Evolutionary conservation across 2,113 vertebrate genomes (phyloP), one percentile per base, ranked within the genome.

Genomic region (Rallus limicola): DNA sequence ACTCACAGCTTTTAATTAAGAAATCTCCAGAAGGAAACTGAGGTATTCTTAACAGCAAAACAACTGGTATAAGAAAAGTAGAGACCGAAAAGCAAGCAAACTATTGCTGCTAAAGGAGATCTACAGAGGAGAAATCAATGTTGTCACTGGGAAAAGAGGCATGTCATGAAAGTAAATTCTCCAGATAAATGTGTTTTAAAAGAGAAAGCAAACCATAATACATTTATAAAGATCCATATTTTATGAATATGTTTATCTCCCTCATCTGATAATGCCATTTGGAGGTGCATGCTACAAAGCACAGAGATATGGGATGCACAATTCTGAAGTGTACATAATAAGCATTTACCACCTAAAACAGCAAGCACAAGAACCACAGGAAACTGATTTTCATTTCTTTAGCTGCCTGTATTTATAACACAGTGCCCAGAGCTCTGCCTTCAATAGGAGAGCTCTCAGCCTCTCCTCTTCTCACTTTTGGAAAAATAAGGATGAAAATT

Each of bases 191-290:
- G 56, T 12, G 8, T 33, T 83, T 88, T 88, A 86, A 59, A 72
- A 84, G 64, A 82, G 34, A 92, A 78, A 71, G 38, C 8, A 88
- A 93, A 59, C 40, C 55, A 77, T 87, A 78, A 93, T n/a, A 48
- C 83, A 95, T 93, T 95, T 92, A 86, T 93, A 93, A 92, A 88
- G 68, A 88, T 83, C 40, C n/a, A 64, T 88, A 75, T 88, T 95
- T 81, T 63, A 96, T 86, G 76, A 92, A 52, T 33, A 18, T 1
- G 0, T 71, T 92, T 76, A 69, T 92, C 62, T 89, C 38, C 38
- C 26, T 24, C 26, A 60, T 90, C 80, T 56, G 64, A 78, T 71
- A 48, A 69, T 26, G 74, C 36, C 79, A 29, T 80, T 84, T 84
- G 44, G 58, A 92, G 82, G 58, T 7, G 21, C 48, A 64, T 2